Evolutionary conservation across 2,797 vertebrate genomes (phyloP).

Genomic region (Cyprinodon diabolis): DNA sequence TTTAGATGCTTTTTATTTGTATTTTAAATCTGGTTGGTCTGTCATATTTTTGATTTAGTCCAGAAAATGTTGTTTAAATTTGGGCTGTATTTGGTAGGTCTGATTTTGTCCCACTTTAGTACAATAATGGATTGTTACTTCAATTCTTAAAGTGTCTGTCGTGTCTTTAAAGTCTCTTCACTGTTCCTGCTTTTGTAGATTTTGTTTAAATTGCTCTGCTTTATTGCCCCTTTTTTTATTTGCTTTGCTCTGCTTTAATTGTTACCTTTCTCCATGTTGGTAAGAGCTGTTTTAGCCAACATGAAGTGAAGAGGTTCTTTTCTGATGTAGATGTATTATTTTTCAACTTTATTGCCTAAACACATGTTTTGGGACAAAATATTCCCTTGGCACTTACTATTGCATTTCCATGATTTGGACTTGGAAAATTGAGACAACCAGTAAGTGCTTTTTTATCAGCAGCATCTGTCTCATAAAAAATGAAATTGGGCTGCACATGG

Average conservation of each 20-base stretch:
- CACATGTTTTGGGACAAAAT: slow-evolving; percentile 31
- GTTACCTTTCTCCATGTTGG: too few species aligned
- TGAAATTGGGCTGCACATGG: slow-evolving; percentile 49
- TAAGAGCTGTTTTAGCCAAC: background rate
- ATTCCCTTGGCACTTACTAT: slow-evolving; percentile 5
- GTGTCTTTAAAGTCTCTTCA: background rate
- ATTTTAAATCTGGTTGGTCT: too few species aligned
- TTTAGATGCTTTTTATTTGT: too few species aligned
- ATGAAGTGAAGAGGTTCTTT: slow-evolving; percentile 25
- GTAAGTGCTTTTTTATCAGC: slow-evolving; percentile 29
- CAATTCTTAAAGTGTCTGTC: background rate
- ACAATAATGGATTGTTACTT: background rate
- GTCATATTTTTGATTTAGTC: too few species aligned
- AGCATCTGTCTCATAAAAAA: slow-evolving; percentile 46
- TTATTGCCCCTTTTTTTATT: background rate
- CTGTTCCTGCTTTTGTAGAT: background rate
- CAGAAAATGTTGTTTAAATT: too few species aligned
- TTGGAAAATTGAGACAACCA: slow-evolving; percentile 18
- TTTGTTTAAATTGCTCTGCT: background rate
- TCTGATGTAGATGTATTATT: slow-evolving; percentile 16
- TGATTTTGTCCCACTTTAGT: too few species aligned
- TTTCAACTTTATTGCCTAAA: slow-evolving; percentile 21
- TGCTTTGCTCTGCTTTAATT: background rate
- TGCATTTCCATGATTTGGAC: slow-evolving; percentile 3
- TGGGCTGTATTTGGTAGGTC: too few species aligned